These are phyloP conservation scores for Cinclus cinclus DNA, from an alignment of 2,113 vertebrate genomes.

Conservation along the genomic window DNA sequence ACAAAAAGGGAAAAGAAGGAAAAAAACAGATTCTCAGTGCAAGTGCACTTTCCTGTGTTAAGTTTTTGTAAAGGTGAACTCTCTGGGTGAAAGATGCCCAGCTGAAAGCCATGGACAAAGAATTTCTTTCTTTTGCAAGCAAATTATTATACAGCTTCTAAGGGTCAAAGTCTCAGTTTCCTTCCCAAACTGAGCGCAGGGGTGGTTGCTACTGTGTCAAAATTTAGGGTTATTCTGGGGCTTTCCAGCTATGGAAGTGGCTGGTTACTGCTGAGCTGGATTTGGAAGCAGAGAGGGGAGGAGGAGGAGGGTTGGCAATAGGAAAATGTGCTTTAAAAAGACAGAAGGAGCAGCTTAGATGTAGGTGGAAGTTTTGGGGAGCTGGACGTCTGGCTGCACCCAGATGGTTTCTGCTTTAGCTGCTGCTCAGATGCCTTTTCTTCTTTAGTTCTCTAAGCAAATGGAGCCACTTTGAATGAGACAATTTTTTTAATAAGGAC, in stretches of 20 bases:
- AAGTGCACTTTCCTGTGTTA: background rate
- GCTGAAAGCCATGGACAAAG: background rate
- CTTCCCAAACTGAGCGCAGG: background rate
- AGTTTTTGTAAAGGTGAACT: background rate
- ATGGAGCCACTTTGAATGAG: background rate
- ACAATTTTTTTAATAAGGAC: background rate
- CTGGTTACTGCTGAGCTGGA: fast-evolving
- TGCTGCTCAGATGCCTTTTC: background rate
- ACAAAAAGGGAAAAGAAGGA: background rate
- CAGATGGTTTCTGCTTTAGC: background rate
- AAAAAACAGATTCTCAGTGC: background rate
- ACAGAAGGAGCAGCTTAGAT: background rate
- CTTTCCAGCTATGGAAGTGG: background rate
- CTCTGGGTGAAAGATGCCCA: background rate
- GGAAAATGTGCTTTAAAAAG: background rate
- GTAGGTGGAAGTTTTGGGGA: background rate
- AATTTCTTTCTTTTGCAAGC: background rate
- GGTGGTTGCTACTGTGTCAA: background rate
- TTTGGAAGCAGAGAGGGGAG: background rate
- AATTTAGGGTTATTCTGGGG: background rate
- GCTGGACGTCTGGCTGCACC: background rate
- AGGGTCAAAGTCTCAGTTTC: background rate
- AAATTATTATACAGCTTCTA: background rate
- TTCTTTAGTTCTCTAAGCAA: background rate
- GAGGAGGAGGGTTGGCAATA: background rate